These are phyloP conservation scores for Oryzias sinensis DNA, from an alignment of 2,797 vertebrate species.

Conservation along the genomic window DNA sequence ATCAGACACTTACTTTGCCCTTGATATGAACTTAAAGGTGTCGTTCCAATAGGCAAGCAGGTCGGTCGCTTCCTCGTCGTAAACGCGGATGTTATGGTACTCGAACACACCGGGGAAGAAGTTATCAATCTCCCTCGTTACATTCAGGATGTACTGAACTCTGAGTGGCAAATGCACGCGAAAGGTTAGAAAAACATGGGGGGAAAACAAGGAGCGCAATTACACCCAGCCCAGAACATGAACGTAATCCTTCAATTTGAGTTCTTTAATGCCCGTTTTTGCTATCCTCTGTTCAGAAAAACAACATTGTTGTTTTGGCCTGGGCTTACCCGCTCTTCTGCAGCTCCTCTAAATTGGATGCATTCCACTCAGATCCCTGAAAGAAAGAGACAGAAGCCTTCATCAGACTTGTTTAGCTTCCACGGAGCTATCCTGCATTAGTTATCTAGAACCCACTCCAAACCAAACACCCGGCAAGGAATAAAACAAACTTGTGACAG, in stretches of 20 bases:
- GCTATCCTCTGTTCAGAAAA: conserved; percentile 5
- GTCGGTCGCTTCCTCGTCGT: conserved; percentile 96
- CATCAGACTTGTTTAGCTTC: conserved; percentile 47
- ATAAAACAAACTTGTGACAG: conserved; percentile 14
- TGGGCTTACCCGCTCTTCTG: conserved; percentile 91
- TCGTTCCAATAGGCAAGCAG: conserved; percentile 97
- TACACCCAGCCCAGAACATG: not conserved
- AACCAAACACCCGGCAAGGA: conserved; percentile 37
- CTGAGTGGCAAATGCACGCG: conserved; percentile 58
- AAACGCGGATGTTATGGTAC: conserved; percentile 97
- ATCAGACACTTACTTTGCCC: conserved; percentile 86
- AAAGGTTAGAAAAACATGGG: conserved; percentile 2
- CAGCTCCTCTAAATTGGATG: conserved; percentile 95
- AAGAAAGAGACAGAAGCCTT: conserved; percentile 56
- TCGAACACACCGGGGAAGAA: conserved; percentile 97
- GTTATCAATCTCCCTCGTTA: conserved; percentile 97
- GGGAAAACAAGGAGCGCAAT: no score
- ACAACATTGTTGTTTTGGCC: conserved; percentile 8
- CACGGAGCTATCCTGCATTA: conserved; percentile 32
- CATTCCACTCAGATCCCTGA: conserved; percentile 98
- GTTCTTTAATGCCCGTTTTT: not conserved
- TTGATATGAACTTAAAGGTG: conserved; percentile 97
- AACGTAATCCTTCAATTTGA: conserved; percentile 1
- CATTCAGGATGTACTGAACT: conserved; percentile 95
- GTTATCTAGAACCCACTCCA: conserved; percentile 20